These are phyloP conservation scores for Criorhina ranunculi DNA, from an alignment of 2,888 invertebrate species.

Conservation along the genomic window DNA sequence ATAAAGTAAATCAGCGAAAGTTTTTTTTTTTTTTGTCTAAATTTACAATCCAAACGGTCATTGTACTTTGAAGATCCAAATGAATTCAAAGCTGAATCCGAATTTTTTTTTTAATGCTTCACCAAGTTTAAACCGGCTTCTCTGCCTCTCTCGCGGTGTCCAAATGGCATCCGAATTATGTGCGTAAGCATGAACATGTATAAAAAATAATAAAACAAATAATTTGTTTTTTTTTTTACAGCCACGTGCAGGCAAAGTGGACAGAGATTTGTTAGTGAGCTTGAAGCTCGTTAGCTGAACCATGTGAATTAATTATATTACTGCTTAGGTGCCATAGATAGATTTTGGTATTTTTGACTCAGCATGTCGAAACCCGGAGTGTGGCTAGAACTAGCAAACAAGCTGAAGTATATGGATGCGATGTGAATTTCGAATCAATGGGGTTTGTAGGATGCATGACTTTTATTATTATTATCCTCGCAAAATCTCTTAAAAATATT, in stretches of 20 bases:
- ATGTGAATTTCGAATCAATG: slow-evolving; percentile 24
- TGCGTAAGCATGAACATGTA: slow-evolving; percentile 40
- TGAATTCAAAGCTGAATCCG: slow-evolving; percentile 23
- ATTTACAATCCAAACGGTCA: slow-evolving; percentile 54
- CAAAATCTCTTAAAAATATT: slow-evolving; percentile 11
- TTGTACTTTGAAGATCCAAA: slow-evolving; percentile 50
- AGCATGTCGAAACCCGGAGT: slow-evolving; percentile 1
- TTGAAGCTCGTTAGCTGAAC: slow-evolving; percentile 43
- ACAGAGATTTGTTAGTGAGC: slow-evolving; percentile 52
- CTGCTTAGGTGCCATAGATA: slow-evolving; percentile 13
- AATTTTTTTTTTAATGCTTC: slow-evolving; percentile 40
- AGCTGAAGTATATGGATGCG: slow-evolving; percentile 15
- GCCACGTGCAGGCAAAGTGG: slow-evolving; percentile 47
- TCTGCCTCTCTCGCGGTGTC: slow-evolving; percentile 8
- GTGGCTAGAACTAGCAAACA: slow-evolving; percentile 1
- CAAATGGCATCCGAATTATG: slow-evolving; percentile 41
- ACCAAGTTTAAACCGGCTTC: slow-evolving; percentile 49
- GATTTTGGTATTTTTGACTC: not conserved
- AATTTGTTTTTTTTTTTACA: slow-evolving; percentile 14
- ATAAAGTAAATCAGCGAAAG: slow-evolving; percentile 61
- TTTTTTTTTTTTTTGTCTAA: slow-evolving; percentile 33
- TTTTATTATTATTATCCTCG: slow-evolving; percentile 52
- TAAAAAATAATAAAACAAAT: slow-evolving; percentile 30
- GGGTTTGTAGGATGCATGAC: slow-evolving; percentile 36
- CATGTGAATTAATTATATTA: slow-evolving; percentile 45